phyloP scores from a whole-genome alignment of 2,113 vertebrate genomes.

The Pandion haliaetus region DNA sequence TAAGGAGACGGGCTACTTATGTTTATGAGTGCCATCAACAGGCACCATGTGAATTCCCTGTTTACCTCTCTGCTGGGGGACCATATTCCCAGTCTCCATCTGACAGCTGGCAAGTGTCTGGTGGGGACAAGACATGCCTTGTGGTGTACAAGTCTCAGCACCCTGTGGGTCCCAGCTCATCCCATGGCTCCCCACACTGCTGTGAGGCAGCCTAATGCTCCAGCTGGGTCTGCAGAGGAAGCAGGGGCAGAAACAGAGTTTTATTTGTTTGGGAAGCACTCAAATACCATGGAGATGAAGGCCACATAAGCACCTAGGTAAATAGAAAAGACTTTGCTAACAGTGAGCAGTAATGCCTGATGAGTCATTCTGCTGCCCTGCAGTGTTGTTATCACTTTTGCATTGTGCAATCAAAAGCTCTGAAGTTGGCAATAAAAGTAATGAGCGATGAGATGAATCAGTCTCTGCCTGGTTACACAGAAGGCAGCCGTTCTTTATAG shows the following conservation, averaged over 20 bases:
- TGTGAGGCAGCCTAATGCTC: neutral
- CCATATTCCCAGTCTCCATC: neutral
- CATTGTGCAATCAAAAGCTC: constrained; percentile 21
- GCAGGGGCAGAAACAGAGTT: neutral
- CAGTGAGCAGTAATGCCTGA: neutral
- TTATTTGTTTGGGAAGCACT: constrained; percentile 60
- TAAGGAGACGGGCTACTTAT: neutral
- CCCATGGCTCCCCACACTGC: neutral
- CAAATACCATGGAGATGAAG: constrained; percentile 46
- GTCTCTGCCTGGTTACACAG: neutral
- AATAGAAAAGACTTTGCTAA: constrained; percentile 43
- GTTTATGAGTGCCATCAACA: neutral
- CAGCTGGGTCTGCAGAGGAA: constrained; percentile 9
- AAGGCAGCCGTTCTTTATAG: neutral
- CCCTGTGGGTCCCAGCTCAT: neutral
- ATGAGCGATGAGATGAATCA: neutral
- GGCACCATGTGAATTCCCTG: neutral
- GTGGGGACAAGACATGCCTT: neutral
- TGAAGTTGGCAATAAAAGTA: constrained; percentile 44
- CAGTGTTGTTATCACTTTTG: constrained; percentile 31
- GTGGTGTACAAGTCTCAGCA: neutral
- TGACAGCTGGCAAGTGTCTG: neutral
- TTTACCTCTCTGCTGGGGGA: neutral
- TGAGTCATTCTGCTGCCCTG: constrained; percentile 54
- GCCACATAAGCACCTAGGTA: constrained; percentile 42